A percentile compares a stretch with the other conserved stretches of the same genome.
Evolutionary conservation across 2,113 vertebrate species (phyloP).

Genomic region (Rhinopomastus cyanomelas): DNA sequence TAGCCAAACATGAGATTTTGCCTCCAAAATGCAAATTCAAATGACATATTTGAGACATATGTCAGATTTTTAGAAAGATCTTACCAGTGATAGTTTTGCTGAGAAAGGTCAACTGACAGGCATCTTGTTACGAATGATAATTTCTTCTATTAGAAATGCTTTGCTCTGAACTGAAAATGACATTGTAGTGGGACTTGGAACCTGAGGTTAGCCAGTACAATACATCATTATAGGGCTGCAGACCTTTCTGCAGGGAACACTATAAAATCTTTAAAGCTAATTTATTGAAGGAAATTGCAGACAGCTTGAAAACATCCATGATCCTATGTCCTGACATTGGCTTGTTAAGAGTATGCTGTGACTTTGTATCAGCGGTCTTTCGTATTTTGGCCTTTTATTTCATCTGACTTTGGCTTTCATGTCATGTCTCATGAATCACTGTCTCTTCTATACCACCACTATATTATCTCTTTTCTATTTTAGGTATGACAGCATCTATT

Average conservation of each 20-base stretch:
- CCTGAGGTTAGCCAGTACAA: neutral
- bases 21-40: neutral
- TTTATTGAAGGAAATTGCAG: conserved; percentile 43
- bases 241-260: neutral
- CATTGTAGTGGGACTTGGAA: neutral
- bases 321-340: conserved; percentile 20
- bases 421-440: neutral
- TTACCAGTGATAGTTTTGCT: neutral
- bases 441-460: neutral
- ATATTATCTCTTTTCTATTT: neutral
- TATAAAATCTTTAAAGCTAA: conserved; percentile 13
- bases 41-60: neutral
- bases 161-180: neutral
- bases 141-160: neutral
- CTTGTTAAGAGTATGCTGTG: neutral
- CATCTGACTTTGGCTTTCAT: conserved; percentile 5
- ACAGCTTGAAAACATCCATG: conserved; percentile 42
- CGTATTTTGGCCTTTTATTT: conserved; percentile 5
- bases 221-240: neutral
- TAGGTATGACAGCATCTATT: conserved; percentile 6
- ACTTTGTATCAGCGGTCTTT: neutral
- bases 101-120: conserved; percentile 20
- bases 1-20: neutral
- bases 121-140: neutral
- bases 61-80: neutral